Conservation (phyloP, 2,797 vertebrate genomes). For the Muscicapa comitata region DNA sequence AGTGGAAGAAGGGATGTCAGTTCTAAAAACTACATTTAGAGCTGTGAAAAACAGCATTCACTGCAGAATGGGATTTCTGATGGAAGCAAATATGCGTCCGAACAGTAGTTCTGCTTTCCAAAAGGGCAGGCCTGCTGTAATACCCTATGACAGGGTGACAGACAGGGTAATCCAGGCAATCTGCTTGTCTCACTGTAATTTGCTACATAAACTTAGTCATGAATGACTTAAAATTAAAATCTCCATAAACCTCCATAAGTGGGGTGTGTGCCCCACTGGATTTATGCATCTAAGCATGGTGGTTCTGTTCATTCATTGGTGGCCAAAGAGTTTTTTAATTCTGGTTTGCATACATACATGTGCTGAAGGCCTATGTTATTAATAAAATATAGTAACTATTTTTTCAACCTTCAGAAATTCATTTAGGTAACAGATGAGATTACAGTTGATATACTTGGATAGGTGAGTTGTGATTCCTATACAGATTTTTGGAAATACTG, state of each 20-base stretch:
- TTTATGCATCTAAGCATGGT: neutral
- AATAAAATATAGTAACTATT: neutral
- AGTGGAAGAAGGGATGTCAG: neutral
- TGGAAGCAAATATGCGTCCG: neutral
- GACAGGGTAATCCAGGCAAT: neutral
- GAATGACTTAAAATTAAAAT: neutral
- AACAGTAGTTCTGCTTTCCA: neutral
- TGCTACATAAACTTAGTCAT: neutral
- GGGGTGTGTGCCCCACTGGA: neutral
- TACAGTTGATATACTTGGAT: rapidly evolving
- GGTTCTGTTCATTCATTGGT: neutral
- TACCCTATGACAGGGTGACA: neutral
- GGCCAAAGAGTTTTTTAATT: neutral
- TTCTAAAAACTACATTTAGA: neutral
- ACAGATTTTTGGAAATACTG: neutral
- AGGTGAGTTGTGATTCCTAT: neutral
- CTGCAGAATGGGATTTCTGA: neutral
- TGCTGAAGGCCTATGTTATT: neutral
- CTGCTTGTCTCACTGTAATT: neutral
- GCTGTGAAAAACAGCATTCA: neutral
- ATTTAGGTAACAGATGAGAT: neutral
- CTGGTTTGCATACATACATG: neutral
- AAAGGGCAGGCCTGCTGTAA: neutral
- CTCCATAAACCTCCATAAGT: neutral
- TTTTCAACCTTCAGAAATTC: neutral